Evolutionary conservation across 2,113 vertebrate species (phyloP).

Genomic region (Galbula dea): DNA sequence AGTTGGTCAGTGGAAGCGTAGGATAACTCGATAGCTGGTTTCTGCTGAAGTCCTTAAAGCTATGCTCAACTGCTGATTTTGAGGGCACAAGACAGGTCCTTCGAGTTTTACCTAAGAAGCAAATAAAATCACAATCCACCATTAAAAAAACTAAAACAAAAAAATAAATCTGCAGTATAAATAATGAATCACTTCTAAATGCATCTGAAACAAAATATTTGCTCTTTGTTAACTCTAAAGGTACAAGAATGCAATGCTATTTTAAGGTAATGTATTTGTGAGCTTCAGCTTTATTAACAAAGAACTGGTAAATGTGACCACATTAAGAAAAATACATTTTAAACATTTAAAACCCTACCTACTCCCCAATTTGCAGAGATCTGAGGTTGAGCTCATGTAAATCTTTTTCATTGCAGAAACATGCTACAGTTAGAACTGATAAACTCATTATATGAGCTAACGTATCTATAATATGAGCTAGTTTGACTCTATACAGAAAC

Average conservation of each 20-base stretch:
- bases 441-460: neutral
- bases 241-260: neutral
- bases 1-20: conserved; percentile 79
- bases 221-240: neutral
- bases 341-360: neutral
- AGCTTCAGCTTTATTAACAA: neutral
- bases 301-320: neutral
- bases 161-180: neutral
- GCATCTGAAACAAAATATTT: neutral
- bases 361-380: neutral
- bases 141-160: neutral
- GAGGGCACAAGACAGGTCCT: conserved; percentile 74
- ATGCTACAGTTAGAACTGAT: neutral
- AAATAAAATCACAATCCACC: conserved; percentile 42
- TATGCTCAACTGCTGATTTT: conserved; percentile 76
- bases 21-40: conserved; percentile 82
- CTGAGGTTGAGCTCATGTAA: neutral
- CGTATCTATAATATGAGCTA: too few species aligned
- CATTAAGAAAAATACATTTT: neutral
- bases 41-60: conserved; percentile 72
- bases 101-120: conserved; percentile 85
- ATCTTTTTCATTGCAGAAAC: neutral
- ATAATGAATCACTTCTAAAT: neutral
- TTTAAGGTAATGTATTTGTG: neutral
- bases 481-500: neutral